Percentiles rank a stretch among this genome's conserved stretches.
These are phyloP conservation scores for Collichthys lucidus DNA, from an alignment of 2,113 vertebrate genomes.

Conservation along the genomic window DNA sequence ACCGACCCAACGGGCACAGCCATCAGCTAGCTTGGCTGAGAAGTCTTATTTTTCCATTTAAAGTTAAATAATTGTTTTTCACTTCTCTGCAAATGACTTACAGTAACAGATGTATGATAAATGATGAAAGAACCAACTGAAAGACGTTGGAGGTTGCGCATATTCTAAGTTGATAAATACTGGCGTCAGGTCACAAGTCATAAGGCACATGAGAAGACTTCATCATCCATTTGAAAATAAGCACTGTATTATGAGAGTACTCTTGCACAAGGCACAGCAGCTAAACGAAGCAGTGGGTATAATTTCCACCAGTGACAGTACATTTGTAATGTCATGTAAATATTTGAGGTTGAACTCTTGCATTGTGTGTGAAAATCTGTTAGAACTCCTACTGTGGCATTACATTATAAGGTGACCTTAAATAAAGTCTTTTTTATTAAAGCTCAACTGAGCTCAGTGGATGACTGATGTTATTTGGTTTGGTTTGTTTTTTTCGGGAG, in stretches of 20 bases:
- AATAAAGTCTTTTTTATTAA: slow-evolving; percentile 30
- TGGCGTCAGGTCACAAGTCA: no score
- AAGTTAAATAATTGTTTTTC: no score
- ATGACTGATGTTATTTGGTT: slow-evolving; percentile 48
- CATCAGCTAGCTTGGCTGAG: no score
- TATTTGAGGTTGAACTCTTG: slow-evolving; percentile 15
- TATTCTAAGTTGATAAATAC: no score
- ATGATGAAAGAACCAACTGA: not conserved
- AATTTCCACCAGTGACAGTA: not conserved
- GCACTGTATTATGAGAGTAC: not conserved
- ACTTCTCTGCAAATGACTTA: no score
- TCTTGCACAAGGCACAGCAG: not conserved
- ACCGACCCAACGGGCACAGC: no score
- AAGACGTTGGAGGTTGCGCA: not conserved
- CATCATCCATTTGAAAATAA: not conserved
- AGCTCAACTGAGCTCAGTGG: slow-evolving; percentile 24
- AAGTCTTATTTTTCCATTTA: no score
- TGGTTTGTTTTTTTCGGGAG: slow-evolving; percentile 22
- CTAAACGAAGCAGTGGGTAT: not conserved
- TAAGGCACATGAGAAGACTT: not conserved
- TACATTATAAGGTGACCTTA: slow-evolving; percentile 37
- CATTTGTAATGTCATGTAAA: not conserved
- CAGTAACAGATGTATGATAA: not conserved
- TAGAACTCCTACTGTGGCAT: not conserved
- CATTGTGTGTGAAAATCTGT: not conserved